Percentiles rank a stretch among this genome's conserved stretches.
Conservation (phyloP, 2,888 invertebrate genomes). For the Tubulanus polymorphus region DNA sequence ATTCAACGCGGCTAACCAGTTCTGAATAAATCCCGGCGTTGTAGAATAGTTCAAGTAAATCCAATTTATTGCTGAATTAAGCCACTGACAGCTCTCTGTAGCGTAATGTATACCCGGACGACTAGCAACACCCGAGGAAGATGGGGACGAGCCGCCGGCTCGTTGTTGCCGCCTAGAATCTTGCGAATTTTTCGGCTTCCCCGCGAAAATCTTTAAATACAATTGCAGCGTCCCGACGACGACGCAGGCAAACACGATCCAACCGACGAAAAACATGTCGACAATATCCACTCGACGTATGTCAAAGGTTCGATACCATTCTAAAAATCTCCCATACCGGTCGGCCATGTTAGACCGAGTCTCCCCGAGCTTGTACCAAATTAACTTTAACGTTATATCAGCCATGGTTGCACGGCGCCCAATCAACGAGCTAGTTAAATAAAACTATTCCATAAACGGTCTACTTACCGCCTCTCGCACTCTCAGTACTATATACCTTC, state of each 20-base stretch:
- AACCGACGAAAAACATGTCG: constrained; percentile 46
- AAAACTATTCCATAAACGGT: too few species aligned
- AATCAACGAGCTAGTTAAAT: too few species aligned
- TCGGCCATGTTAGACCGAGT: constrained; percentile 46
- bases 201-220: constrained; percentile 41
- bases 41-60: constrained; percentile 42
- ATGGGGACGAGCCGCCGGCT: constrained; percentile 16
- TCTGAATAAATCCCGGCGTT: constrained; percentile 45
- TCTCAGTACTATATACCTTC: too few species aligned
- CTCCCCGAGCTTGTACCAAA: constrained; percentile 50
- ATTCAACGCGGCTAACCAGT: constrained; percentile 53
- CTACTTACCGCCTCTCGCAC: too few species aligned
- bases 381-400: constrained; percentile 47
- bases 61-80: constrained; percentile 48
- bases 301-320: constrained; percentile 39
- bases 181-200: constrained; percentile 26
- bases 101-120: too few species aligned
- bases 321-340: constrained; percentile 30
- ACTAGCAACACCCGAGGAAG: too few species aligned
- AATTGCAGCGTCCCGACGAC: constrained; percentile 40
- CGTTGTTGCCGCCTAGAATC: constrained; percentile 19
- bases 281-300: constrained; percentile 44
- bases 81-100: constrained; percentile 42
- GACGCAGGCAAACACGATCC: constrained; percentile 41
- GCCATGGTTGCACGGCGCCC: constrained; percentile 41